phyloP scores from a whole-genome alignment of 2,888 invertebrate genomes.

The Stenoptilia bipunctidactyla region DNA sequence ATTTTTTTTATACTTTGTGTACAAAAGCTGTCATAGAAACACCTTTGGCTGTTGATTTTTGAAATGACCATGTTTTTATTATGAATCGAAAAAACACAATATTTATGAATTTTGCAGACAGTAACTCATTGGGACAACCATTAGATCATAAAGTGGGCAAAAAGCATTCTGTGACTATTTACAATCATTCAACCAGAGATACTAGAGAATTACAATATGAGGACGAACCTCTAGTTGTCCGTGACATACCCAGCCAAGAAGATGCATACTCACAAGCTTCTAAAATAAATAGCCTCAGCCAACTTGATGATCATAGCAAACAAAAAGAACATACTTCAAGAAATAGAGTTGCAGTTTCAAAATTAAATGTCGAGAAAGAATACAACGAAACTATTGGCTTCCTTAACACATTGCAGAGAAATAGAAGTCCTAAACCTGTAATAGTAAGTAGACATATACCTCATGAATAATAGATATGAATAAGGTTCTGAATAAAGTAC shows the following conservation, averaged over 20 bases:
- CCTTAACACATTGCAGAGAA: slow-evolving; percentile 46
- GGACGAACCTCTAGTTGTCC: slow-evolving; percentile 31
- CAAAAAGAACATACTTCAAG: slow-evolving; percentile 32
- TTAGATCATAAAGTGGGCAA: slow-evolving; percentile 17
- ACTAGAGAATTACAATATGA: slow-evolving; percentile 27
- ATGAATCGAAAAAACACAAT: too few species aligned
- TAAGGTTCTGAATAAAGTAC: too few species aligned
- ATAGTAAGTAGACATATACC: background rate
- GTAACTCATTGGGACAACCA: too few species aligned
- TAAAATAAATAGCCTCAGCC: slow-evolving; percentile 16
- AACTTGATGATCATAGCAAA: slow-evolving; percentile 13
- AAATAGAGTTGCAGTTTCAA: slow-evolving; percentile 63
- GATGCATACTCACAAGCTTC: slow-evolving; percentile 51
- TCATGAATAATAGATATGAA: background rate
- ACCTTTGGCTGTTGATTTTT: too few species aligned
- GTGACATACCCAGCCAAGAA: slow-evolving; percentile 33
- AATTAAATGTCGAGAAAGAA: slow-evolving; percentile 73
- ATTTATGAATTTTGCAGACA: too few species aligned
- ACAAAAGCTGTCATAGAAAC: too few species aligned
- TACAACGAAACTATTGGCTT: slow-evolving; percentile 54
- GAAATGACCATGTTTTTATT: too few species aligned
- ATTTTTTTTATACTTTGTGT: too few species aligned
- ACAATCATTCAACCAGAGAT: slow-evolving; percentile 48
- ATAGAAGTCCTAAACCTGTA: slow-evolving; percentile 18
- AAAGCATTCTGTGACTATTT: slow-evolving; percentile 40